A percentile compares a stretch with the other conserved stretches of the same genome.
phyloP scores from a whole-genome alignment of 2,888 invertebrate species.

The Hoplodrina blanda region DNA sequence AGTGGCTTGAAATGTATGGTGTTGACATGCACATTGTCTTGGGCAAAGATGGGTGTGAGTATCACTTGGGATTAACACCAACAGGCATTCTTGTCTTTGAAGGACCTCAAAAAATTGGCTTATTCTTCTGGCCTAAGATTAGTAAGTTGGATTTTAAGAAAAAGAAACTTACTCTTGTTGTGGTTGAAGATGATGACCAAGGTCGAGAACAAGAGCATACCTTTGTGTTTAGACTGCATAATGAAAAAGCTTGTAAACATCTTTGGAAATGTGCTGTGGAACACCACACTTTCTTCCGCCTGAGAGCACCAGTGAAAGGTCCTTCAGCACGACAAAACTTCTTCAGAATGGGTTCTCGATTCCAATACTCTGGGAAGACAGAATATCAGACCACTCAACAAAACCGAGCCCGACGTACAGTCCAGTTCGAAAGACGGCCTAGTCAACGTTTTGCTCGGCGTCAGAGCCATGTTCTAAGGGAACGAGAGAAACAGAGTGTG shows the following conservation, averaged over 20 bases:
- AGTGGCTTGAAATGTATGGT: slow-evolving; percentile 99
- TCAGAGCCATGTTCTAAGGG: slow-evolving; percentile 96
- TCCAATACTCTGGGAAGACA: slow-evolving; percentile 98
- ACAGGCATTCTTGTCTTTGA: slow-evolving; percentile 99
- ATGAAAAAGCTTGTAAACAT: slow-evolving; percentile 99
- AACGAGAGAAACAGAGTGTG: slow-evolving; percentile 92
- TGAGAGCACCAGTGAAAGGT: slow-evolving; percentile 96
- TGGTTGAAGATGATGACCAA: slow-evolving; percentile 99
- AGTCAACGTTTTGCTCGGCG: slow-evolving; percentile 98
- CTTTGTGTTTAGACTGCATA: slow-evolving; percentile 98
- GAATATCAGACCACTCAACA: slow-evolving; percentile 99
- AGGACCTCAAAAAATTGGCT: slow-evolving; percentile 98
- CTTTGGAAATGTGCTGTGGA: slow-evolving; percentile 99
- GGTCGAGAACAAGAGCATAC: slow-evolving; percentile 99
- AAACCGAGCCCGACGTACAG: slow-evolving; percentile 97
- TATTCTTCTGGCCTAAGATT: slow-evolving; percentile 99
- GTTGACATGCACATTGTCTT: slow-evolving; percentile 99
- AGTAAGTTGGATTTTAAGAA: slow-evolving; percentile 99
- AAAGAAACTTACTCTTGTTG: slow-evolving; percentile 98
- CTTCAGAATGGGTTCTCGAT: slow-evolving; percentile 99
- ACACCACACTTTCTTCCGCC: slow-evolving; percentile 99
- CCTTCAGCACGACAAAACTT: slow-evolving; percentile 98
- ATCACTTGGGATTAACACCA: slow-evolving; percentile 98
- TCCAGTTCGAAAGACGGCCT: slow-evolving; percentile 98
- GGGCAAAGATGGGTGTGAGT: slow-evolving; percentile 99